Evolutionary conservation across 1,140 invertebrate species (phyloP), one percentile per base, ranked within the genome.

Genomic region (Myzus persicae): DNA sequence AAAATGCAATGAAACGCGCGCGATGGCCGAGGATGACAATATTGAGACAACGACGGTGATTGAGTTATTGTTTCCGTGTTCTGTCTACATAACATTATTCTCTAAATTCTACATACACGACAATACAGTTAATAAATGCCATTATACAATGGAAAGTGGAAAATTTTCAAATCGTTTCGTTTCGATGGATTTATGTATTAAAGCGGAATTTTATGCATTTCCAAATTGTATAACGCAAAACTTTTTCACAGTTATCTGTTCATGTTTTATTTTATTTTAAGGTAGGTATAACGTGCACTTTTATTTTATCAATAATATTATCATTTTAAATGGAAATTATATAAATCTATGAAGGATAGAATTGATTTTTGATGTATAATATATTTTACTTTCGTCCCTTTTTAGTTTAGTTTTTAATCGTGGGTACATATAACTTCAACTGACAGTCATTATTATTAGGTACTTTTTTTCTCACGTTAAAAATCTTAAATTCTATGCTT

Each of bases 1-100:
- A 84, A 84, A 84, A 11, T 9, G 6, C 2, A 84, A 84, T 42
- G 22, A 84, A 42, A 40, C 38, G 81, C 24, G 42, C 38, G 81
- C 38, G 24, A 84, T n/a, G 31, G 26, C 26, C 31, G 31, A n/a
- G n/a, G 59, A 67, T 67, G 81, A 84, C 36, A 40, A 42, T n/a
- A 67, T 67, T n/a, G 31, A 67, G 59, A 67, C 26, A 11, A 59
- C 11, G 59, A 4, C 31, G 59, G 31, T n/a, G 59, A 67, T 67
- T 67, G 59, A 67, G 8, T 84, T 84, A 84, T 84, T 84, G 38
- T 84, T 84, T 84, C 81, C 81, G 81, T n/a, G 59, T 67, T 67
- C 31, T 1, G 11, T 67, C 59, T 4, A 1, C 59, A 67, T n/a
- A 40, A 24, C 24, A 82, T 82, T 38, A 24, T 38, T 82, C 24